Conservation (phyloP, 2,797 vertebrate species). For the Pseudochirops corinnae region DNA sequence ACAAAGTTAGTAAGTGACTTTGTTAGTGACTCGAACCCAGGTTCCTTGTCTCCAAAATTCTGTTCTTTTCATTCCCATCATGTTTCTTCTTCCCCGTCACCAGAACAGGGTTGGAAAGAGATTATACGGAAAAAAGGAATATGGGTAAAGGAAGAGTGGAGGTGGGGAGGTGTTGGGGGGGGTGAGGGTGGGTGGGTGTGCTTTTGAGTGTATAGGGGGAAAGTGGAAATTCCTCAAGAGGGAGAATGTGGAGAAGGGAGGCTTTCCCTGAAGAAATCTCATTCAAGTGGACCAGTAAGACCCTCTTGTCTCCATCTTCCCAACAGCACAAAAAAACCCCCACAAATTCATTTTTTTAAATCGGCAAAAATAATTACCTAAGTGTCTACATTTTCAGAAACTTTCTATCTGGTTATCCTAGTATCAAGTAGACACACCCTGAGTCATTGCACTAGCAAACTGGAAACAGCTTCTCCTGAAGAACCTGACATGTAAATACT, state of each 20-base stretch:
- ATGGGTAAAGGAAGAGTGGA: neutral
- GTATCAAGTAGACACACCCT: neutral
- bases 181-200: too few relatives aligned
- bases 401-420: neutral
- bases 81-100: neutral
- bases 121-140: neutral
- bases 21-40: neutral
- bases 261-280: neutral
- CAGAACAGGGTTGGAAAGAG: neutral
- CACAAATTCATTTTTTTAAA: neutral
- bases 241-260: neutral
- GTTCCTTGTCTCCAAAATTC: neutral
- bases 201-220: neutral
- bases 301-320: neutral
- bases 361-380: neutral
- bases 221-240: neutral
- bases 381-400: neutral
- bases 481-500: neutral
- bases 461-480: neutral
- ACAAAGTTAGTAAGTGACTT: neutral
- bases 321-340: neutral
- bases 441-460: neutral
- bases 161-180: neutral
- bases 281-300: neutral
- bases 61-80: neutral